phyloP scores from a whole-genome alignment of 2,113 vertebrate genomes.

The Cairina moschata region DNA sequence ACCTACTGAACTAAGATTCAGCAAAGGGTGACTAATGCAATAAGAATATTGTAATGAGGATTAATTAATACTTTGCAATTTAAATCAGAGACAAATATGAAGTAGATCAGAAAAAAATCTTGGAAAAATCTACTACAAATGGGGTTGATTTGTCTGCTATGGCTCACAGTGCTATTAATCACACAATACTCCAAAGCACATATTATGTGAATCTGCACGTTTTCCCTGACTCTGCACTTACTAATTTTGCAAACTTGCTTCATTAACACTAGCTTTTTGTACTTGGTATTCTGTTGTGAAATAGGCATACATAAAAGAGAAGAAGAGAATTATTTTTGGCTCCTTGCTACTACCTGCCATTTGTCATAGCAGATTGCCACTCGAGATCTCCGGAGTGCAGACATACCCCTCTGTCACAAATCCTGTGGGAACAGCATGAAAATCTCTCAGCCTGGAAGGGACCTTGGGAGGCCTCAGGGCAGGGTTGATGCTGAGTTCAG shows the following conservation, averaged over 20 bases:
- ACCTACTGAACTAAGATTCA: constrained; percentile 10
- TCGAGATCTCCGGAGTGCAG: background rate
- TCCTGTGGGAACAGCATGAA: background rate
- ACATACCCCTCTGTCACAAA: background rate
- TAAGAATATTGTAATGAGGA: constrained; percentile 12
- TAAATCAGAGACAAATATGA: constrained; percentile 13
- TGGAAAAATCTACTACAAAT: background rate
- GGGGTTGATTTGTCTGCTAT: constrained; percentile 2
- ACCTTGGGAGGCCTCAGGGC: background rate
- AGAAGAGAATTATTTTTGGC: background rate
- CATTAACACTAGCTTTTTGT: background rate
- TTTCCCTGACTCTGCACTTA: constrained; percentile 36
- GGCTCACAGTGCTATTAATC: background rate
- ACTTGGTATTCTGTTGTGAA: background rate
- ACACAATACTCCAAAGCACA: background rate
- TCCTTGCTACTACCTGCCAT: background rate
- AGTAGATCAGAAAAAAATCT: constrained; percentile 12
- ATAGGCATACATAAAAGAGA: background rate
- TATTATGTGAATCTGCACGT: background rate
- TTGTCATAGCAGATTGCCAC: background rate
- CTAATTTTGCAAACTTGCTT: constrained; percentile 14
- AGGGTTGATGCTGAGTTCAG: background rate
- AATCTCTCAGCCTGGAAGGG: background rate
- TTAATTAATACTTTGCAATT: constrained; percentile 43
- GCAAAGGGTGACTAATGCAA: constrained; percentile 28